Conservation (phyloP, 2,113 vertebrate genomes). For the Nannobrachium achirus region DNA sequence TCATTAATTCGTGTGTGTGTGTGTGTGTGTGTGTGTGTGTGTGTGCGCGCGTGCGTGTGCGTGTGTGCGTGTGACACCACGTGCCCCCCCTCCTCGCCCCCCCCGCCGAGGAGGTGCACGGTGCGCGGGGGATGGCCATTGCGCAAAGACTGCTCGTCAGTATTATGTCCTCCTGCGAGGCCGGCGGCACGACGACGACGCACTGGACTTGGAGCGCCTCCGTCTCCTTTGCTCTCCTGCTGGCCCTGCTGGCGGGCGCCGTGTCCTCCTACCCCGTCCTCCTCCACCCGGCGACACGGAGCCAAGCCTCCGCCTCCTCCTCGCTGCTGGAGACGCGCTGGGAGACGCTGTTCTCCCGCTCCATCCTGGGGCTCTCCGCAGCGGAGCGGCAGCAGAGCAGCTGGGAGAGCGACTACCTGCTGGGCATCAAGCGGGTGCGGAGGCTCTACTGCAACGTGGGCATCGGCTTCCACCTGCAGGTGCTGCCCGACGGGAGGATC, state of each 20-base stretch:
- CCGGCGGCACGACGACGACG: conserved; percentile 79
- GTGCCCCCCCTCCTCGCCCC: too few species aligned
- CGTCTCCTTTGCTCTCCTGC: conserved; percentile 86
- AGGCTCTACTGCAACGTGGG: conserved; percentile 99
- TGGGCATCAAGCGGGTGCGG: conserved; percentile 94
- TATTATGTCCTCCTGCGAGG: conserved; percentile 94
- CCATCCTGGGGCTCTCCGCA: conserved; percentile 81
- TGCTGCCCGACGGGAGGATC: conserved; percentile 91
- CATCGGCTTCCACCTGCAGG: conserved; percentile 97
- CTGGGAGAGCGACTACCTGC: conserved; percentile 95
- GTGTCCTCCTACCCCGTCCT: too few species aligned
- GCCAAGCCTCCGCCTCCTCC: too few species aligned
- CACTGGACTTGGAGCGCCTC: conserved; percentile 86
- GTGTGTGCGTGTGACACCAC: too few species aligned
- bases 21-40: too few species aligned
- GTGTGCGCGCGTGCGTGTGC: too few species aligned
- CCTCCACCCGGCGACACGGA: too few species aligned
- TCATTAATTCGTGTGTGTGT: conserved; percentile 95
- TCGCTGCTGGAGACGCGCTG: conserved; percentile 87
- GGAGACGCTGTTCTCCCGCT: conserved; percentile 88
- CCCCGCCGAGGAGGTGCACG: conserved; percentile 92
- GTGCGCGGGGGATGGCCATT: conserved; percentile 92
- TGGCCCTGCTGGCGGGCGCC: conserved; percentile 83
- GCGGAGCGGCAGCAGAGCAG: conserved; percentile 41
- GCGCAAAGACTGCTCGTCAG: conserved; percentile 91